A percentile compares a stretch with the other conserved stretches of the same genome.
phyloP scores from a whole-genome alignment of 2,888 invertebrate species.

The Bugula neritina region DNA sequence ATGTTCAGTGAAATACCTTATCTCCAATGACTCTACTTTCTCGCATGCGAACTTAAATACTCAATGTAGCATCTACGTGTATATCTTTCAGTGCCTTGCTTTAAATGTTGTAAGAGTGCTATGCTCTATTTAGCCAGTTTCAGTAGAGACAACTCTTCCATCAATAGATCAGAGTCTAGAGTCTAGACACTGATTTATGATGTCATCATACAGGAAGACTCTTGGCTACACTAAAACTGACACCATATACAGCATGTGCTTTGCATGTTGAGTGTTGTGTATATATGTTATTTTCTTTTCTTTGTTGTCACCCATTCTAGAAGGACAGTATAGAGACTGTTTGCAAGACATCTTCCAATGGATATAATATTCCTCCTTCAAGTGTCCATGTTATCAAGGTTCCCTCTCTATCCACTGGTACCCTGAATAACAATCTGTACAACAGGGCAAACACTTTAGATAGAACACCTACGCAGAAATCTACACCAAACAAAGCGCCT shows the following conservation, averaged over 20 bases:
- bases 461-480: neutral
- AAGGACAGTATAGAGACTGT: neutral
- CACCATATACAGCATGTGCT: neutral
- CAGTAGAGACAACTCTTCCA: too few species aligned
- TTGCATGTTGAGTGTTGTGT: constrained; percentile 24
- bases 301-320: neutral
- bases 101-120: neutral
- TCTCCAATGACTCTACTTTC: too few species aligned
- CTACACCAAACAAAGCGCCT: neutral
- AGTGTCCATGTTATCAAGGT: constrained; percentile 21
- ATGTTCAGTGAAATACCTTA: too few species aligned
- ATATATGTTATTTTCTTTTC: constrained; percentile 1
- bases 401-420: neutral
- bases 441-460: neutral
- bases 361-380: neutral
- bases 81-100: neutral
- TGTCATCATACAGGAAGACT: too few species aligned
- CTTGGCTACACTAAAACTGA: neutral
- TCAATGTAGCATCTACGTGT: too few species aligned
- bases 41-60: too few species aligned
- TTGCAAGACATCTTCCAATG: neutral
- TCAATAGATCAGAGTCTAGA: too few species aligned
- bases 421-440: neutral
- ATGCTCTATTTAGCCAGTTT: too few species aligned
- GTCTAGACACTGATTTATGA: too few species aligned